Conservation (phyloP, 2,888 invertebrate species). For the Molorchus minor region DNA sequence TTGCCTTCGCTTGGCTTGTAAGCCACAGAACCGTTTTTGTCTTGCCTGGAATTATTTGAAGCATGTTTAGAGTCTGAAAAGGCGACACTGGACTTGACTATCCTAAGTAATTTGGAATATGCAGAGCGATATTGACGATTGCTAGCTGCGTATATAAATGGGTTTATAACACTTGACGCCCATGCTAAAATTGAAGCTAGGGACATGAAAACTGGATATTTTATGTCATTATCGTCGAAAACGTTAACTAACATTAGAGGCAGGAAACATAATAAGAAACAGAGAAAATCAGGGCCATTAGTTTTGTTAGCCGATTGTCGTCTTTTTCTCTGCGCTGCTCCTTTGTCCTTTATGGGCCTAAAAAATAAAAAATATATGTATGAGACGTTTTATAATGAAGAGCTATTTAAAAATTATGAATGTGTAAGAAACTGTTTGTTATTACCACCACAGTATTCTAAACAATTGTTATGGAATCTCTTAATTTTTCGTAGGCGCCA, state of each 20-base stretch:
- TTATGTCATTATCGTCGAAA: constrained; percentile 76
- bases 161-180: constrained; percentile 91
- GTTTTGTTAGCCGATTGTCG: constrained; percentile 81
- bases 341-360: constrained; percentile 51
- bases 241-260: constrained; percentile 91
- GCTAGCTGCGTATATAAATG: constrained; percentile 89
- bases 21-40: constrained; percentile 48
- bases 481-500: no score
- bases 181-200: constrained; percentile 87
- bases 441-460: no score
- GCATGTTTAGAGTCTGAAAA: constrained; percentile 53
- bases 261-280: constrained; percentile 86
- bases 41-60: constrained; percentile 48
- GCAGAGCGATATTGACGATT: constrained; percentile 81
- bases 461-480: no score
- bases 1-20: constrained; percentile 43
- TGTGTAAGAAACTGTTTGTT: no score
- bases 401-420: no score
- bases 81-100: constrained; percentile 55
- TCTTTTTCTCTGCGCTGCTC: constrained; percentile 71
- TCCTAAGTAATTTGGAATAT: constrained; percentile 66
- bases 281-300: constrained; percentile 90
- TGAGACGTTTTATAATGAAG: no score
- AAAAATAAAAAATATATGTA: constrained; percentile 34
- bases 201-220: constrained; percentile 80